A percentile compares a stretch with the other conserved stretches of the same genome.
These are phyloP conservation scores for Schizothorax lantsangensis DNA, from an alignment of 2,797 vertebrate genomes.

Conservation along the genomic window DNA sequence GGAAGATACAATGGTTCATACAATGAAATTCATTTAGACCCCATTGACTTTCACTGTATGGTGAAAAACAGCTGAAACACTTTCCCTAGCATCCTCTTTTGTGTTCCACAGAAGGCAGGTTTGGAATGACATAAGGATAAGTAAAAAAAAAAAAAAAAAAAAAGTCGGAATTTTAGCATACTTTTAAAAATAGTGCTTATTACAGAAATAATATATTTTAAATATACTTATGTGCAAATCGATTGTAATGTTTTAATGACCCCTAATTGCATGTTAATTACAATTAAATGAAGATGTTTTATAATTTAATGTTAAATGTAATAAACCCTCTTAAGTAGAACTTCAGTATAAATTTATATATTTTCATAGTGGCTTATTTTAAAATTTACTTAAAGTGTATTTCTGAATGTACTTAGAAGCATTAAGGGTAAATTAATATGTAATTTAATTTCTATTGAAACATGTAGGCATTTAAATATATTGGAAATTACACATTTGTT, in stretches of 20 bases:
- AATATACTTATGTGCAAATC: background rate
- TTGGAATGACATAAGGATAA: background rate
- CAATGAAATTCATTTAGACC: background rate
- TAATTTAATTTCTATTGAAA: background rate
- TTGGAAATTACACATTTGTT: background rate
- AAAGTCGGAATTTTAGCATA: background rate
- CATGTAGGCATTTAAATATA: background rate
- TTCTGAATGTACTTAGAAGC: background rate
- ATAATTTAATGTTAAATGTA: background rate
- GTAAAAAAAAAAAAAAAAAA: background rate
- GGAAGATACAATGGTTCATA: background rate
- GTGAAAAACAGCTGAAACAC: background rate
- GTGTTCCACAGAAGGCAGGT: background rate
- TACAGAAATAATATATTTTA: background rate
- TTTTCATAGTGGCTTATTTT: no score
- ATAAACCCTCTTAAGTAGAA: background rate
- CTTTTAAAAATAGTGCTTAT: background rate
- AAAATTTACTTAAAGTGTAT: background rate
- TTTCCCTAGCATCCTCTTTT: background rate
- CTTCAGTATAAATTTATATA: background rate
- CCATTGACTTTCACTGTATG: background rate
- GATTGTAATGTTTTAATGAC: no score
- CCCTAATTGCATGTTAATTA: background rate
- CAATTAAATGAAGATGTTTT: background rate
- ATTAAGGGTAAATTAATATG: background rate